Base-by-base conservation (phyloP, 2,888 invertebrate species). In the Aromia moschata region DNA sequence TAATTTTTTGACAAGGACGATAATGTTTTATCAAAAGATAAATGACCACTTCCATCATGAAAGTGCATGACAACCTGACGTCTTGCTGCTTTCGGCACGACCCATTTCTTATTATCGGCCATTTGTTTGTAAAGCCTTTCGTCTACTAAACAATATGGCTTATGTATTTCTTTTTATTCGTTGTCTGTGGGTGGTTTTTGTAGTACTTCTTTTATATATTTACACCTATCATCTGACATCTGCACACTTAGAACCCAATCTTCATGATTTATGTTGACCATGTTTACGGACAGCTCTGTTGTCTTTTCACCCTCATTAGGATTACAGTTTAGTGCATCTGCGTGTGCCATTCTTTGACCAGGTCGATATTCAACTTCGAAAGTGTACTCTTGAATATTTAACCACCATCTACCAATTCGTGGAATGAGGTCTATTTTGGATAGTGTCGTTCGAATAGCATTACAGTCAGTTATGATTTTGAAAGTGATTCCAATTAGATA, bases 31-130 rank as follows among this genome's bases (percentile, higher is more conserved):
- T 58, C 58, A 14, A 25, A 12, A 0, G 47, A 17, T 25, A 58
- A 53, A 18, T 58, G 53, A 0, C 58, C 58, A 9, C 12, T 12
- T 2, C n/a, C 33, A 18, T 58, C 53, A 16, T 53, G 53, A 17
- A 5, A 41, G 10, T 41, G 30, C 40, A 47, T 14, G 25, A 62
- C 51, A 45, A 64, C 18, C 41, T 52, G 52, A n/a, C 67, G 65
- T 14, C 73, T 71, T 5, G 77, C 64, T 52, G 72, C 68, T 61
- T 65, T 60, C 1, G 78, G 76, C n/a, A 77, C 74, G 0, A 74
- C 71, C 70, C 73, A 75, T 47, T 33, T 47, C 15, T 31, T 18
- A 12, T 57, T 51, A 16, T 25, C 36, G 10, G 15, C 5, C 14
- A 37, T 47, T 12, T 30, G 49, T 11, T 47, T 41, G 33, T 49